Evolutionary conservation across 1,140 invertebrate genomes (phyloP), one percentile per base, ranked within the genome.

Genomic region (Palaemon carinicauda): DNA sequence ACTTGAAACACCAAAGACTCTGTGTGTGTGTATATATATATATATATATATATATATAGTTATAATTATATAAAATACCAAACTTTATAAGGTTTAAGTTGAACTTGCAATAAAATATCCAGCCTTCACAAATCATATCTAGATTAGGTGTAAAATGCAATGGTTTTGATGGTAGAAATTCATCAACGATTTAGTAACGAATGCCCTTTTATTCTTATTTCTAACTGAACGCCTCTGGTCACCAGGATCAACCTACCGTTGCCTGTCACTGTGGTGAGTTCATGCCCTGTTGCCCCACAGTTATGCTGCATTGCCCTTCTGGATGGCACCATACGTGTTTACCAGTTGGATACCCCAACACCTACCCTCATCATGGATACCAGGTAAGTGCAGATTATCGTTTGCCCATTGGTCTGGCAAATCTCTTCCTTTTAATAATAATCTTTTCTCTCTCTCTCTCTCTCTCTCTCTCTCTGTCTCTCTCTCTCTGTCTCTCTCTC

Each of bases 301-400:
- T 31, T 88, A 9, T 77, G 77, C 69, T 77, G 87, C 74, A 69
- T 88, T 14, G 87, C 82, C 31, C 73, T 85, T 9, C 78, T 88
- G 50, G 87, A 88, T 33, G 87, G 87, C 10, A 84, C 87, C 3
- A 41, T 88, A 10, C 78, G 29, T 3, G 87, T 88, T 41, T 88
- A 88, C 78, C 87, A 88, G 82, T 71, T 88, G 80, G 75, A 85
- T 41, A 85, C 74, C 41, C 56, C 82, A 9, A 27, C 56, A 9
- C 82, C 82, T 3, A 54, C 65, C 41, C 82, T 85, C 24, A 24
- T 85, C 5, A 29, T 85, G 74, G 82, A 85, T 50, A 78, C 82
- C 21, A 85, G 75, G 82, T 84, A n/a, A 50, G 82, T 54, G 5
- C 29, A n/a, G 75, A 3, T 3, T n/a, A n/a, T n/a, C n/a, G n/a